A percentile compares a stretch with the other conserved stretches of the same genome.
phyloP scores from a whole-genome alignment of 2,113 vertebrate species.

The Lutjanus erythropterus region DNA sequence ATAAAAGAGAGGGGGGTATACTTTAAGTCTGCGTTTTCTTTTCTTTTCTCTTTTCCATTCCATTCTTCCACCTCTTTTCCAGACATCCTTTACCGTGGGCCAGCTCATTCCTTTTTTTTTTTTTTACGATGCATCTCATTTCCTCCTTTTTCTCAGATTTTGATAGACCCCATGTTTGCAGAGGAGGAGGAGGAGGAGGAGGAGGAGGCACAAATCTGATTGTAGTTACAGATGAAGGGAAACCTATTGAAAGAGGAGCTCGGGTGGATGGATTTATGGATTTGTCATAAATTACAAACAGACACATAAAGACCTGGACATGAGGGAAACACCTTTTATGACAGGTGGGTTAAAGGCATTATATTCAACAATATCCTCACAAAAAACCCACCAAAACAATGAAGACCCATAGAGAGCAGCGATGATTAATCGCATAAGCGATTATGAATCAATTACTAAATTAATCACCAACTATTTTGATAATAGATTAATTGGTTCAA shows the following conservation, averaged over 20 bases:
- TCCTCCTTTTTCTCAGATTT: slow-evolving; percentile 80
- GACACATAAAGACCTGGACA: slow-evolving; percentile 52
- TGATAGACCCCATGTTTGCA: slow-evolving; percentile 78
- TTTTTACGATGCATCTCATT: slow-evolving; percentile 84
- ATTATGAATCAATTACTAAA: too few species aligned
- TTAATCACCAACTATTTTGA: too few species aligned
- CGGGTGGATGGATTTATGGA: slow-evolving; percentile 73
- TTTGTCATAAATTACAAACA: slow-evolving; percentile 71
- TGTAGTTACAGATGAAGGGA: slow-evolving; percentile 78
- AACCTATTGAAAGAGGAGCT: slow-evolving; percentile 68
- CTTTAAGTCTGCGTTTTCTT: slow-evolving; percentile 88
- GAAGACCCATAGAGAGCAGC: too few species aligned
- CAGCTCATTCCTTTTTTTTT: slow-evolving; percentile 72
- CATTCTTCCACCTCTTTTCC: slow-evolving; percentile 84
- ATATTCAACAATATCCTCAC: too few species aligned
- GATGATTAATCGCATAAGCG: too few species aligned
- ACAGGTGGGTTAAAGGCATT: slow-evolving; percentile 40
- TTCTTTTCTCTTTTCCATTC: slow-evolving; percentile 87
- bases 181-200: slow-evolving; percentile 37
- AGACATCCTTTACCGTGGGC: slow-evolving; percentile 83
- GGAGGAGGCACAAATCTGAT: slow-evolving; percentile 50
- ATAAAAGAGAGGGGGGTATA: slow-evolving; percentile 89
- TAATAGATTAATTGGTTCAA: too few species aligned
- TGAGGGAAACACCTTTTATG: slow-evolving; percentile 45
- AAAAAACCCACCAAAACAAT: too few species aligned